Conservation (phyloP, 1,140 invertebrate species). For the Nebria ingens region DNA sequence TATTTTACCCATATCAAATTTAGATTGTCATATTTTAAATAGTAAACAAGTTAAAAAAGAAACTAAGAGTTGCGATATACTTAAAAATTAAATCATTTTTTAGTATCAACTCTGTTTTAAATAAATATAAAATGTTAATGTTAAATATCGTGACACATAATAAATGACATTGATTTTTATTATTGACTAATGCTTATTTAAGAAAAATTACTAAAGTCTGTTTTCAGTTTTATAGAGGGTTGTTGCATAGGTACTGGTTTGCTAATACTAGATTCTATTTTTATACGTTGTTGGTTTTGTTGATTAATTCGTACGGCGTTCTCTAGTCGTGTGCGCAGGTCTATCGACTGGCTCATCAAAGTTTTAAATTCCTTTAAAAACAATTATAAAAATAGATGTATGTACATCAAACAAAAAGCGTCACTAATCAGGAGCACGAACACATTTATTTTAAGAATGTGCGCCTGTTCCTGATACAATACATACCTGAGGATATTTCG, state of each 20-base stretch:
- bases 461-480: neutral
- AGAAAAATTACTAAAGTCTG: constrained; percentile 89
- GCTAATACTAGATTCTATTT: constrained; percentile 29
- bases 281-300: constrained; percentile 38
- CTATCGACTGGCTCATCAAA: constrained; percentile 71
- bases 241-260: constrained; percentile 45
- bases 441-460: neutral
- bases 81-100: too few relatives aligned
- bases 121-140: too few relatives aligned
- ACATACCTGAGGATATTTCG: constrained; percentile 73
- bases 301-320: constrained; percentile 70
- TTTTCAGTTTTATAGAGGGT: constrained; percentile 88
- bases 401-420: neutral
- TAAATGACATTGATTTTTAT: too few relatives aligned
- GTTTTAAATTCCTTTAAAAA: constrained; percentile 73
- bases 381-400: constrained; percentile 6
- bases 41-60: too few relatives aligned
- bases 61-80: too few relatives aligned
- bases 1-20: too few relatives aligned
- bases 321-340: constrained; percentile 73
- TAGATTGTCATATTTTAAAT: too few relatives aligned
- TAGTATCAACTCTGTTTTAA: too few relatives aligned
- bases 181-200: too few relatives aligned
- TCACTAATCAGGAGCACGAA: neutral
- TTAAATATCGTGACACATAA: too few relatives aligned